Base-by-base conservation (phyloP, 2,797 vertebrate species). In the Amblyopsis hoosieri region DNA sequence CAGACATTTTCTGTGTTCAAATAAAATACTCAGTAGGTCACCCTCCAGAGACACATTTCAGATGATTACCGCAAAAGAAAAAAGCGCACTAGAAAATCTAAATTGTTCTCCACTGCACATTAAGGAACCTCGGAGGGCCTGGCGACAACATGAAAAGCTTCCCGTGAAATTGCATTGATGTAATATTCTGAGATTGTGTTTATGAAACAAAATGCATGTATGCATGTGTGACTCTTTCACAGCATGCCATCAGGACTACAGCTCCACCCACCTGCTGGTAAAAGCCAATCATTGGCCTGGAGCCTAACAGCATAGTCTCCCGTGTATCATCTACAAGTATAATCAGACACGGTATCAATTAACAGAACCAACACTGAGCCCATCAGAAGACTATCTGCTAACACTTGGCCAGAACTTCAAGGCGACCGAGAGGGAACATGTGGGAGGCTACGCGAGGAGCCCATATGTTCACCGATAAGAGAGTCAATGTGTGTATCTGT, bases 331-430 rank as follows among this genome's bases (percentile, higher is more conserved):
- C 73, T 72, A 74, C 85, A 81, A 76, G 64, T 71, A 80, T 86
- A 85, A 88, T 90, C 86, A 82, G 81, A 87, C 82, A 78, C 81
- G 81, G 72, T 68, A 63, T 82, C 85, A 78, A 86, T 88, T 87
- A 91, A 80, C 76, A 74, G 80, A 10, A 69, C 37, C 72, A 56
- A 73, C 51, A 14, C 62, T 50, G 55, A 57, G 74, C 62, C 70
- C 69, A 71, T 88, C 75, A 70, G 64, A 63, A 52, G 63, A 60
- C 61, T 65, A 78, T 69, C 75, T 61, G 61, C 62, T 37, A 48
- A 61, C 66, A 54, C 61, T 85, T 82, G 78, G 81, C 78, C 58
- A 14, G 1, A 60, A 74, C 70, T 73, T 82, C 80, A 80, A 79
- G 69, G 82, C 66, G 64, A 56, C 65, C 62, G 71, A 74, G 67